phyloP scores from a whole-genome alignment of 2,797 vertebrate genomes.

The Amphiprion clarkii region DNA sequence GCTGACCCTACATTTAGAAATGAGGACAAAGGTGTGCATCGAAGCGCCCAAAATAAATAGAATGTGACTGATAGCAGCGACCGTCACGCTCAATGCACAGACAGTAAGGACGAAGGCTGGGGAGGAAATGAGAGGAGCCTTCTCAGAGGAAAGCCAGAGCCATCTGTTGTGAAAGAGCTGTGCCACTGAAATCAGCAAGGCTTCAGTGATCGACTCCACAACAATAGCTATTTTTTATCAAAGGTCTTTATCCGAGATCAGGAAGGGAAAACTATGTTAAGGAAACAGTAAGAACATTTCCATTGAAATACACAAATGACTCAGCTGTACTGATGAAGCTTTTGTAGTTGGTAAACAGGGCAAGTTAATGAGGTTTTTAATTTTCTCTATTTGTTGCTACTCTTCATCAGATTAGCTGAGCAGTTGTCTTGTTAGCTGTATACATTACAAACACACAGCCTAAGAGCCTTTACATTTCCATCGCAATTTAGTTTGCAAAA shows the following conservation, averaged over 20 bases:
- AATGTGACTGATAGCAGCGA: slow-evolving; percentile 77
- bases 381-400: background rate
- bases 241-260: slow-evolving; percentile 14
- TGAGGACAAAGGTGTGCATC: slow-evolving; percentile 76
- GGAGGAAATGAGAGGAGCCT: slow-evolving; percentile 70
- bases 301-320: background rate
- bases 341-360: slow-evolving; percentile 3
- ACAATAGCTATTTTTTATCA: slow-evolving; percentile 27
- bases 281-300: background rate
- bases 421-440: background rate
- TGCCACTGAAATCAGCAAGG: slow-evolving; percentile 40
- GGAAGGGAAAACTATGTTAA: slow-evolving; percentile 5
- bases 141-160: slow-evolving; percentile 51
- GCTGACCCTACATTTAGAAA: slow-evolving; percentile 78
- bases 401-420: slow-evolving; percentile 6
- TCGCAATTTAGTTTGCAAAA: background rate
- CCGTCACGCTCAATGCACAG: slow-evolving; percentile 72
- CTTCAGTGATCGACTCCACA: slow-evolving; percentile 29
- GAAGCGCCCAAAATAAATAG: slow-evolving; percentile 78
- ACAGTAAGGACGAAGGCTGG: slow-evolving; percentile 53
- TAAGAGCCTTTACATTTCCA: background rate
- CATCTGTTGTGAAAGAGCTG: slow-evolving; percentile 60
- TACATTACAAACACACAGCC: background rate
- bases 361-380: background rate
- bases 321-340: background rate